These are phyloP conservation scores for Ischnura elegans DNA, from an alignment of 2,888 invertebrate genomes.

Conservation along the genomic window DNA sequence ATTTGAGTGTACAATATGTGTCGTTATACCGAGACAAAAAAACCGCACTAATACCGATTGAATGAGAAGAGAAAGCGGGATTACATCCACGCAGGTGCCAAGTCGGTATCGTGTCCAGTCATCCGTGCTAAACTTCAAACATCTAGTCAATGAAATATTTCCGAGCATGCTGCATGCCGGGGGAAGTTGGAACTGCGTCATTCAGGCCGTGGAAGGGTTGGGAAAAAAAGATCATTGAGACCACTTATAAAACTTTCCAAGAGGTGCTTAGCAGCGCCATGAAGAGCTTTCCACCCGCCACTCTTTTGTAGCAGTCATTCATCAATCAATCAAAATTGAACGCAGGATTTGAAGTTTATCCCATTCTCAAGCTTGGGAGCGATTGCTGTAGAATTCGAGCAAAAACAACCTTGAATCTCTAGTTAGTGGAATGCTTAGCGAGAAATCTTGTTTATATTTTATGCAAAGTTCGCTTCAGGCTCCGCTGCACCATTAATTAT, in stretches of 20 bases:
- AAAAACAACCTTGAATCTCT: not conserved
- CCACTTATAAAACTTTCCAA: constrained; percentile 1
- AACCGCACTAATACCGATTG: not conserved
- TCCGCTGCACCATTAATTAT: not conserved
- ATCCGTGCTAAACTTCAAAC: constrained; percentile 2
- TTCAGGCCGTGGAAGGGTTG: not conserved
- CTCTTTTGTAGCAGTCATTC: not conserved
- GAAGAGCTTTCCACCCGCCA: not conserved
- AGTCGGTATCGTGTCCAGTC: constrained; percentile 1
- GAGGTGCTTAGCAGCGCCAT: constrained; percentile 1
- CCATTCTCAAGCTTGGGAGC: not conserved
- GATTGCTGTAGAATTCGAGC: not conserved
- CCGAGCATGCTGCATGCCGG: not conserved
- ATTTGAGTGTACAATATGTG: not conserved
- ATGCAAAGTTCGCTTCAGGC: not conserved
- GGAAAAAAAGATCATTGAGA: not conserved
- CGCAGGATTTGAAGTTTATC: not conserved
- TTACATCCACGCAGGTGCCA: constrained; percentile 11
- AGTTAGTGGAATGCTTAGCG: not conserved
- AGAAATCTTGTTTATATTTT: not conserved
- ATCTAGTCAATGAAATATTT: constrained; percentile 21
- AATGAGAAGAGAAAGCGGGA: not conserved
- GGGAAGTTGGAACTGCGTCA: constrained; percentile 29
- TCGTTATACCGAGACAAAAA: not conserved
- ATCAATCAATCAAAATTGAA: constrained; percentile 1